phyloP scores from a whole-genome alignment of 37 sponge, comb jelly and placozoan species.

The Cladorhizidae sp. region DNA sequence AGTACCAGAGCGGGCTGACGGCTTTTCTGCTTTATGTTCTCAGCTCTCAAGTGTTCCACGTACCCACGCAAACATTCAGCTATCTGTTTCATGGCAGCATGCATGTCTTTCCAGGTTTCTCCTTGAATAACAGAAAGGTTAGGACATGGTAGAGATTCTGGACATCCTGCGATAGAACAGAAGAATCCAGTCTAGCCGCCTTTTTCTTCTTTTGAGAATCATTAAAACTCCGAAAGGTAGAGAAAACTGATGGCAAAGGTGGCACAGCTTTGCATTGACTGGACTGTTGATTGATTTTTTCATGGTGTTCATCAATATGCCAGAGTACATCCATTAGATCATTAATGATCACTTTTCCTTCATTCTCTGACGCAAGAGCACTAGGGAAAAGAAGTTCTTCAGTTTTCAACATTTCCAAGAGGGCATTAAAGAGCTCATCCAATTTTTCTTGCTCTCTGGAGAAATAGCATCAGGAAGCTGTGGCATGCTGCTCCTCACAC shows the following conservation, averaged over 20 bases:
- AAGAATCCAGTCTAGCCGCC: not conserved
- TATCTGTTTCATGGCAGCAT: not conserved
- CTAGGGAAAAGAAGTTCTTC: not conserved
- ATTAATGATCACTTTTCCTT: not conserved
- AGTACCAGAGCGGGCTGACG: not conserved
- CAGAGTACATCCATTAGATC: not conserved
- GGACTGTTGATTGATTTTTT: not conserved
- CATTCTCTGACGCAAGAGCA: not conserved
- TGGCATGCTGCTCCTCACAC: not conserved
- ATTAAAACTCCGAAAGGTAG: not conserved
- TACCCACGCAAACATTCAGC: not conserved
- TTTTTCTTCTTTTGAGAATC: not conserved
- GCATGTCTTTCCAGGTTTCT: not conserved
- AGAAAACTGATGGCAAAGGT: not conserved
- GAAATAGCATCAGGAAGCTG: not conserved
- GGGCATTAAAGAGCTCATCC: not conserved
- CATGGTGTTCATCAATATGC: not conserved
- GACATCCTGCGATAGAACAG: not conserved
- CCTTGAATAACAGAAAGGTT: not conserved
- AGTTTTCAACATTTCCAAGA: not conserved
- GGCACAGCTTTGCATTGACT: not conserved
- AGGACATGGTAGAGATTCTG: not conserved
- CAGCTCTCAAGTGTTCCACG: not conserved
- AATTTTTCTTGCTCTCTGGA: not conserved
- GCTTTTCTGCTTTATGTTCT: not conserved